A percentile compares a stretch with the other conserved stretches of the same genome.
These are phyloP conservation scores for Acleris emargana DNA, from an alignment of 2,888 invertebrate genomes.

Conservation along the genomic window DNA sequence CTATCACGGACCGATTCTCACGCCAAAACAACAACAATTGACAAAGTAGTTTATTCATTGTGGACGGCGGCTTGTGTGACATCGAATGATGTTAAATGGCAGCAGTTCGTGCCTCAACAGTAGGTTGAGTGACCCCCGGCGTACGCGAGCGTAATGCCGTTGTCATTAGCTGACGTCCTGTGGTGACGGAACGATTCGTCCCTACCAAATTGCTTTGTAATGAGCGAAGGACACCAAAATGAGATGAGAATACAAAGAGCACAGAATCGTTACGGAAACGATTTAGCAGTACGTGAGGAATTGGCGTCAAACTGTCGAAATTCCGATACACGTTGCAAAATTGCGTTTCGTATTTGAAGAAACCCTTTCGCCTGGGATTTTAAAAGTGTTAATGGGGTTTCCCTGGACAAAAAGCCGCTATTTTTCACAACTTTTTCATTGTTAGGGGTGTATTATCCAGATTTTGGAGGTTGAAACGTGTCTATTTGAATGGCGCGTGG, in stretches of 20 bases:
- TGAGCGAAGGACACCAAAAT: slow-evolving; percentile 44
- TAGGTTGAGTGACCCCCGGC: slow-evolving; percentile 62
- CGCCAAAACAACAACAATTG: slow-evolving; percentile 8
- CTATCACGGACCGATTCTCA: slow-evolving; percentile 8
- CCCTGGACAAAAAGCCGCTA: slow-evolving; percentile 6
- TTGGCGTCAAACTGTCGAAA: neutral
- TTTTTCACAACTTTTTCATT: slow-evolving; percentile 17
- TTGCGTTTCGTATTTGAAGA: neutral
- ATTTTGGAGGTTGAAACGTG: slow-evolving; percentile 40
- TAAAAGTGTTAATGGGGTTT: neutral
- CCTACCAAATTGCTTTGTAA: slow-evolving; percentile 57
- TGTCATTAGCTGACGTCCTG: slow-evolving; percentile 66
- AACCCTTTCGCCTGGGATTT: neutral
- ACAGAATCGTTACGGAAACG: slow-evolving; percentile 15
- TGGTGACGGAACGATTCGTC: slow-evolving; percentile 53
- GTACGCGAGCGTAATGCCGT: slow-evolving; percentile 49
- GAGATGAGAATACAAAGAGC: slow-evolving; percentile 15
- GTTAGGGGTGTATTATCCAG: slow-evolving; percentile 16
- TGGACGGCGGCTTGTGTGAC: slow-evolving; percentile 54
- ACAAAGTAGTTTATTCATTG: slow-evolving; percentile 42
- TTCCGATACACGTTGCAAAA: neutral
- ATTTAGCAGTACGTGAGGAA: slow-evolving; percentile 20
- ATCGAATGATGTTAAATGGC: slow-evolving; percentile 42
- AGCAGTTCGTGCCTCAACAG: slow-evolving; percentile 56
- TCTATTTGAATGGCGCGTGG: slow-evolving; percentile 38